Percentiles rank a stretch among this genome's conserved stretches.
These are phyloP conservation scores for Osmerus mordax DNA, from an alignment of 2,113 vertebrate species.

Conservation along the genomic window DNA sequence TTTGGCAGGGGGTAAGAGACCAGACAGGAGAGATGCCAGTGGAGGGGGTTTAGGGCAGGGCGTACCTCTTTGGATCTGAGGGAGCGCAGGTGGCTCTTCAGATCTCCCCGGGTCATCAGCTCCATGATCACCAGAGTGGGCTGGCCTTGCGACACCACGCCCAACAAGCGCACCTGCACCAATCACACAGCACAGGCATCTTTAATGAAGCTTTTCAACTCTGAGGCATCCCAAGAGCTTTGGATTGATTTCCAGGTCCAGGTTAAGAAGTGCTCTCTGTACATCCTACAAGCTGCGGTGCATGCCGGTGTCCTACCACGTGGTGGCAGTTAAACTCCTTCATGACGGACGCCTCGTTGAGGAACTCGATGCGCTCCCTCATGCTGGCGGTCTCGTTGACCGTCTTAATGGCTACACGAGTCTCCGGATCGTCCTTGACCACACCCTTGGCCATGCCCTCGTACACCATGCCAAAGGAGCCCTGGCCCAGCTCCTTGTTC, in stretches of 20 bases:
- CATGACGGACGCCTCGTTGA: constrained; percentile 98
- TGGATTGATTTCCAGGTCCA: no score
- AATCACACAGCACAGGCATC: constrained; percentile 29
- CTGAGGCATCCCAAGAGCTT: not conserved
- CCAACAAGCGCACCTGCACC: constrained; percentile 88
- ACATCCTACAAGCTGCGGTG: no score
- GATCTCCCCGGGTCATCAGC: constrained; percentile 94
- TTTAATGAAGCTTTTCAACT: not conserved
- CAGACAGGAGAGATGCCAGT: not conserved
- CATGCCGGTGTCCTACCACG: constrained; percentile 72
- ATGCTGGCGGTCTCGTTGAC: constrained; percentile 96
- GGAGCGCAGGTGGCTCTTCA: constrained; percentile 94
- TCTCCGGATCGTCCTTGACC: constrained; percentile 92
- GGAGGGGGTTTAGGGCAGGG: not conserved
- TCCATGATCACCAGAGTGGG: constrained; percentile 99
- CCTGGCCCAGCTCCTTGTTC: constrained; percentile 91
- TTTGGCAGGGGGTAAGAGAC: no score
- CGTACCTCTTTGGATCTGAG: constrained; percentile 86
- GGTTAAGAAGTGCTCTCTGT: no score
- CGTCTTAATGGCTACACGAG: constrained; percentile 92
- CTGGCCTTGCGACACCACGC: constrained; percentile 97
- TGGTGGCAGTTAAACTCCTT: constrained; percentile 99
- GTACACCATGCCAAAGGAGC: constrained; percentile 99
- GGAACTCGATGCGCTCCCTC: constrained; percentile 95
- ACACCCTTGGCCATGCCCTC: constrained; percentile 95